Percentiles rank a stretch among this genome's conserved stretches.
phyloP scores from a whole-genome alignment of 2,797 vertebrate genomes.

The Sylvia borin region DNA sequence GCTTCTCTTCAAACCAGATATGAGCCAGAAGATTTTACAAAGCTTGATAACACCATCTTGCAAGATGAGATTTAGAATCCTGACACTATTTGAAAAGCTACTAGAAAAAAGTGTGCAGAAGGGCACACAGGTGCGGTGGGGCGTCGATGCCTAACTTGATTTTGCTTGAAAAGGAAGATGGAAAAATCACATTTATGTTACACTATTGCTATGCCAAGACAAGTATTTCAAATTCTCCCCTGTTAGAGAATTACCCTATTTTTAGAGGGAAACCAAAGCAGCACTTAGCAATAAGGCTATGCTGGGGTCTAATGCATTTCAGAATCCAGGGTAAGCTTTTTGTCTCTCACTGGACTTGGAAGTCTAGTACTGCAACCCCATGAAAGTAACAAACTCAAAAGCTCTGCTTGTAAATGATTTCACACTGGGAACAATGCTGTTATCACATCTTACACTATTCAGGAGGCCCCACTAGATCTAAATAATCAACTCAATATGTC shows the following conservation, averaged over 20 bases:
- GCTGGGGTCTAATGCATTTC: not conserved
- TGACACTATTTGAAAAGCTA: not conserved
- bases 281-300: not conserved
- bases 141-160: not conserved
- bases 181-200: not conserved
- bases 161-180: not conserved
- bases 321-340: not conserved
- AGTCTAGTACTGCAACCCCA: not conserved
- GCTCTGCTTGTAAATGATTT: not conserved
- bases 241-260: not conserved
- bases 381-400: not conserved
- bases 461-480: not conserved
- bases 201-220: not conserved
- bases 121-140: rapidly evolving
- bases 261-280: not conserved
- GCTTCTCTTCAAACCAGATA: not conserved
- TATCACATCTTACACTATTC: not conserved
- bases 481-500: not conserved
- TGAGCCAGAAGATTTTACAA: not conserved
- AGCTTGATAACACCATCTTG: not conserved
- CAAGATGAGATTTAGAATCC: not conserved
- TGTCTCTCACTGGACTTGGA: not conserved
- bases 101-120: not conserved
- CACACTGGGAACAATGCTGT: not conserved
- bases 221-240: not conserved